These are phyloP conservation scores for Mimachlamys varia DNA, from an alignment of 2,888 invertebrate genomes.

Conservation along the genomic window DNA sequence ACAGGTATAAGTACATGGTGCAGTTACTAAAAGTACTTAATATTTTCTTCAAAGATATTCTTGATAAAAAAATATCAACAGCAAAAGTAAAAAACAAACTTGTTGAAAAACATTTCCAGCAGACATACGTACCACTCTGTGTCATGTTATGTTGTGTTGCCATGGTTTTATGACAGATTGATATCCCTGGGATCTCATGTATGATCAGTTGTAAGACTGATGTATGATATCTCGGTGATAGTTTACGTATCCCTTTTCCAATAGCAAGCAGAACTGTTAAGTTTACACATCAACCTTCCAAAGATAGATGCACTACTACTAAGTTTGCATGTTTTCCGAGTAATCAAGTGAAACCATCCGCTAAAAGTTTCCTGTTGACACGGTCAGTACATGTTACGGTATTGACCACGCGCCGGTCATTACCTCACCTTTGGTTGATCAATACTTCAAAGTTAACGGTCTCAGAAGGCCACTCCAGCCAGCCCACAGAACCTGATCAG, in stretches of 20 bases:
- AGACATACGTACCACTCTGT: background rate
- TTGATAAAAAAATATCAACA: too few relatives aligned
- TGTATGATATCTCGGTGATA: too few relatives aligned
- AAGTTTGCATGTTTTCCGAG: background rate
- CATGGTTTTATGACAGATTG: background rate
- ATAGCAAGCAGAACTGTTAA: background rate
- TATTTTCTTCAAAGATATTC: too few relatives aligned
- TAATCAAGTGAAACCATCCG: background rate
- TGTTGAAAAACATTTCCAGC: background rate
- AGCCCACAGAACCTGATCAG: background rate
- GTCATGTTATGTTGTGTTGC: background rate
- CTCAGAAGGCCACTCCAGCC: background rate
- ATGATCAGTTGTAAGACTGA: background rate
- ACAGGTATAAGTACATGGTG: too few relatives aligned
- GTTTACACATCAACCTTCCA: background rate
- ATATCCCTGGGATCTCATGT: background rate
- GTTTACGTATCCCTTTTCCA: background rate
- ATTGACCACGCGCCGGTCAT: background rate
- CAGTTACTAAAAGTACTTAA: too few relatives aligned
- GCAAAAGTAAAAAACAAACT: too few relatives aligned
- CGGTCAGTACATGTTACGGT: background rate
- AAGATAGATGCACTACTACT: background rate
- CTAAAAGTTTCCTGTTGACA: background rate
- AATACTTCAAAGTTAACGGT: background rate
- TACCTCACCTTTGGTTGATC: background rate